phyloP scores from a whole-genome alignment of 2,797 vertebrate species.

The Pseudochirops cupreus region DNA sequence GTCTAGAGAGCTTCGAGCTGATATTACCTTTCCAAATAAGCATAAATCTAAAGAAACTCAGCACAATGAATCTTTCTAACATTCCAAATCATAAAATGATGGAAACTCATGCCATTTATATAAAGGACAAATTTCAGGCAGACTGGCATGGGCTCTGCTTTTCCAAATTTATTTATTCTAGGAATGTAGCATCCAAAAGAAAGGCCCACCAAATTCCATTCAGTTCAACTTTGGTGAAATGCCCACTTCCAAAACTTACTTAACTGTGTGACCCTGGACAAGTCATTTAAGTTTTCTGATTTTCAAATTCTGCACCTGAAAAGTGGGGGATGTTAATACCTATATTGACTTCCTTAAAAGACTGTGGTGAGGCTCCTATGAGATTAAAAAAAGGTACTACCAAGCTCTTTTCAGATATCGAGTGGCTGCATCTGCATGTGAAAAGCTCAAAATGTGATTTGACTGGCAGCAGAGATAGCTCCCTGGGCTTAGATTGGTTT shows the following conservation, averaged over 20 bases:
- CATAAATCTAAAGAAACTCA: slow-evolving; percentile 13
- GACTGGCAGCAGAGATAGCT: neutral
- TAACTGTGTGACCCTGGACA: neutral
- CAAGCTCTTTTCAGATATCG: neutral
- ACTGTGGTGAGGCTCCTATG: neutral
- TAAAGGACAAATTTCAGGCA: neutral
- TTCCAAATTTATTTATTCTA: neutral
- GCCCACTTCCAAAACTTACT: neutral
- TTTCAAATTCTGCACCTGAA: neutral
- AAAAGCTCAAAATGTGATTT: neutral
- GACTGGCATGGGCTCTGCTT: neutral
- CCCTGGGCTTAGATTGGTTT: neutral
- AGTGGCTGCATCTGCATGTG: neutral
- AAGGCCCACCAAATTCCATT: neutral
- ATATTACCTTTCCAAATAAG: neutral
- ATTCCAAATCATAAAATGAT: slow-evolving; percentile 2
- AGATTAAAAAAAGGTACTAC: neutral
- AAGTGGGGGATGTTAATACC: neutral
- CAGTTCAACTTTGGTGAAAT: neutral
- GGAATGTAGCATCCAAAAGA: neutral
- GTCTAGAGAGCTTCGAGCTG: neutral
- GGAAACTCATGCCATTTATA: neutral
- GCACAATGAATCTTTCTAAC: neutral
- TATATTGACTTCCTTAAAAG: neutral
- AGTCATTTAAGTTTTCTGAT: neutral